These are phyloP conservation scores for Pseudochromis fuscus DNA, from an alignment of 2,797 vertebrate genomes.

Conservation along the genomic window DNA sequence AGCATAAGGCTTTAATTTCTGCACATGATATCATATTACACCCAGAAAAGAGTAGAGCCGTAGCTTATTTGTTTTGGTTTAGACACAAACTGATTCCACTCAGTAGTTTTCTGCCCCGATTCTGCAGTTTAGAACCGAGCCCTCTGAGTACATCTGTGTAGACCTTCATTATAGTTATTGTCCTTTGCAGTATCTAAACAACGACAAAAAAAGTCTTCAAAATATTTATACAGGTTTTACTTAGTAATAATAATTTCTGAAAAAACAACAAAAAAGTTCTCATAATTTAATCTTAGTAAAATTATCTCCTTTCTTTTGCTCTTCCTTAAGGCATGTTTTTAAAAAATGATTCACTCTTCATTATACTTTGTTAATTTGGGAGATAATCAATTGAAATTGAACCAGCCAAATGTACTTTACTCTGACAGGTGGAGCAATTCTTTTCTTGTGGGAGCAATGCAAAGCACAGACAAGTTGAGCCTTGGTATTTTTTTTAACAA, in stretches of 20 bases:
- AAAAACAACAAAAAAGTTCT: constrained; percentile 60
- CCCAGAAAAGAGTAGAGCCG: constrained; percentile 32
- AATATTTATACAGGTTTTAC: constrained; percentile 46
- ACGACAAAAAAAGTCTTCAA: constrained; percentile 40
- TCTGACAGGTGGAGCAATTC: constrained; percentile 38
- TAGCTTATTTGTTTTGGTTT: constrained; percentile 39
- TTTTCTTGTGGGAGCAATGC: constrained; percentile 48
- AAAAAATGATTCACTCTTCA: constrained; percentile 16
- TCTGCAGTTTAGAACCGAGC: constrained; percentile 48
- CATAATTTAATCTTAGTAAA: constrained; percentile 42
- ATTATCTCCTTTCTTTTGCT: constrained; percentile 32
- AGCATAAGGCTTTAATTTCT: constrained; percentile 45
- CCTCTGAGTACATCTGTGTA: constrained; percentile 60
- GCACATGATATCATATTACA: constrained; percentile 37
- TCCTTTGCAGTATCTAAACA: constrained; percentile 59
- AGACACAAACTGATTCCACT: constrained; percentile 30
- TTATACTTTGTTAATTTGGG: constrained; percentile 20
- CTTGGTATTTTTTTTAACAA: constrained; percentile 15
- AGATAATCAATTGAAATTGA: constrained; percentile 35
- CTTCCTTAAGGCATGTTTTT: constrained; percentile 39
- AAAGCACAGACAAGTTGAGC: constrained; percentile 28
- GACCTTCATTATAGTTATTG: constrained; percentile 40
- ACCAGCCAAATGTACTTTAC: constrained; percentile 35
- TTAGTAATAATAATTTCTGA: constrained; percentile 49
- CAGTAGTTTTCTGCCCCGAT: constrained; percentile 43